Evolutionary conservation across 2,888 invertebrate genomes (phyloP), one percentile per base, ranked within the genome.

Genomic region (Watsonalla cultraria): DNA sequence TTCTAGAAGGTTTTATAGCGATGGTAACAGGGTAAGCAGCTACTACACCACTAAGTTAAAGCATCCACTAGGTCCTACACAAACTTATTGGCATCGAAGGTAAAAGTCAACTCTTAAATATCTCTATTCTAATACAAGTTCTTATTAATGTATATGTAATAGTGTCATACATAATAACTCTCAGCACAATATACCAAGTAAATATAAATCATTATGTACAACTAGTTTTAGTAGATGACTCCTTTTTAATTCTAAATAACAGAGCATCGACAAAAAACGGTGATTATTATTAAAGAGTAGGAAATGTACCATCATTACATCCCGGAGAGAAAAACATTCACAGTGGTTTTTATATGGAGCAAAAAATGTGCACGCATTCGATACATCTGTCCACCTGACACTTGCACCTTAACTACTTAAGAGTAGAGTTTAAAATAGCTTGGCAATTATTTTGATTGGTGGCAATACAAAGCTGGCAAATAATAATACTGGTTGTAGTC

Each of bases 291-390:
- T 49, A 49, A 49, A 49, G 42, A 42, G 42, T 42, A 68, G 64
- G 67, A 70, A 70, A 70, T 63, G 68, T 65, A 57, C 64, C 64
- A 64, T 67, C 70, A 70, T 70, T 66, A 68, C 62, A 59, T 57
- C 58, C 61, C 53, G 55, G 58, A 48, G 61, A 63, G 65, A 68
- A 64, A 66, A 65, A 71, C 66, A 69, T 66, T 69, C 71, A 64
- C 65, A 57, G 57, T 58, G 59, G 65, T 66, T 66, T 70, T 52
- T 37, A 50, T 51, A 47, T 9, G 8, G 7, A 13, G 51, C 61
- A 66, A 66, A 71, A 70, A 67, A 54, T 55, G 51, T 48, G 52
- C 45, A 52, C 33, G 15, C 34, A 24, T 5, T 42, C 8, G 5
- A 8, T 42, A 42, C 42, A 4, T 42, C 50, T 15, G 37, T 2